These are phyloP conservation scores for Iselma pallidipennis DNA, from an alignment of 2,888 invertebrate species.

Conservation along the genomic window DNA sequence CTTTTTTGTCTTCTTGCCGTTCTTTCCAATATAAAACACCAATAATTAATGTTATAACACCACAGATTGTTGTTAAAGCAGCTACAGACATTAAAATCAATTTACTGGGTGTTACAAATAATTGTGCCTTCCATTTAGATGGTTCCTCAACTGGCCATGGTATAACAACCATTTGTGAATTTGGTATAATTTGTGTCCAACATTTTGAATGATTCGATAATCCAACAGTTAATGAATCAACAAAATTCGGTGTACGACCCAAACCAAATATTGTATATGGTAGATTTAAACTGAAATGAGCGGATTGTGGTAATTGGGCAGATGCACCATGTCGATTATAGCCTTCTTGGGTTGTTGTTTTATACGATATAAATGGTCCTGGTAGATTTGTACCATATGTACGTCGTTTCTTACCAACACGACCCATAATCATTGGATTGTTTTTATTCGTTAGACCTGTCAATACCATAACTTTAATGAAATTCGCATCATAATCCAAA, in stretches of 20 bases:
- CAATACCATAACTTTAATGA: conserved; percentile 92
- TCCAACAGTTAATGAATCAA: conserved; percentile 85
- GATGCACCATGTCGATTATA: conserved; percentile 77
- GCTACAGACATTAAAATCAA: conserved; percentile 89
- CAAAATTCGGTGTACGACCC: conserved; percentile 97
- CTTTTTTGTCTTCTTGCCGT: conserved; percentile 77
- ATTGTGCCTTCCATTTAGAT: conserved; percentile 82
- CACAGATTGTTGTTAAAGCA: conserved; percentile 84
- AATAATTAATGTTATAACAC: conserved; percentile 83
- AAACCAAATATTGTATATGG: conserved; percentile 96
- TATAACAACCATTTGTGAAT: conserved; percentile 95
- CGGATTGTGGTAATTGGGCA: conserved; percentile 89
- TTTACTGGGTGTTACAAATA: conserved; percentile 95
- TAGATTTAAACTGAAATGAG: conserved; percentile 89
- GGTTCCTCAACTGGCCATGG: conserved; percentile 81
- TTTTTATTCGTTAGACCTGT: conserved; percentile 77
- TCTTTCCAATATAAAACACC: conserved; percentile 89
- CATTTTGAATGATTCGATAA: conserved; percentile 70
- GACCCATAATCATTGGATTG: conserved; percentile 71
- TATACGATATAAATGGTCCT: conserved; percentile 85
- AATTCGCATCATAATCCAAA: conserved; percentile 92
- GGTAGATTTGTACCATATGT: conserved; percentile 91
- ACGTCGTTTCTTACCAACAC: conserved; percentile 73
- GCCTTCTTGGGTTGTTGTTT: conserved; percentile 88
- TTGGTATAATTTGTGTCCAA: conserved; percentile 95